Conservation (phyloP, 2,797 vertebrate species). For the Rallus crepitans region DNA sequence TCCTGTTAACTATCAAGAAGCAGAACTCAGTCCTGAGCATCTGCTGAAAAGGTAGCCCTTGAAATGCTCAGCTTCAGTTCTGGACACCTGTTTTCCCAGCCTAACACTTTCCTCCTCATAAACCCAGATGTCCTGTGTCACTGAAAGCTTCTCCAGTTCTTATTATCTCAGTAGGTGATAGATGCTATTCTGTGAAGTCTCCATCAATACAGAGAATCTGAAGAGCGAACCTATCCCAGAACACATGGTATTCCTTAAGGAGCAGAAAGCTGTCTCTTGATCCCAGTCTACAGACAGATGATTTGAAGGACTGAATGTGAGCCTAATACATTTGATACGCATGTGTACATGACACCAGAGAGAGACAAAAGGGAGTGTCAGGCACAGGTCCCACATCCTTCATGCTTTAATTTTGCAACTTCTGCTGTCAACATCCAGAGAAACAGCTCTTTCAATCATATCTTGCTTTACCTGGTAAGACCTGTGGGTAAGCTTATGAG, state of each 20-base stretch:
- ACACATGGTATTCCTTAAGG: not conserved
- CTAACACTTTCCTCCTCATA: not conserved
- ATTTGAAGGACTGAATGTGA: not conserved
- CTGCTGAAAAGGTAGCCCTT: conserved; percentile 16
- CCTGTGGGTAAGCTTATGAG: not conserved
- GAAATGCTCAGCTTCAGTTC: not conserved
- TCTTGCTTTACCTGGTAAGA: not conserved
- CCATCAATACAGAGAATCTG: not conserved
- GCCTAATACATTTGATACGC: not conserved
- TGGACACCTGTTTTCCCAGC: conserved; percentile 49
- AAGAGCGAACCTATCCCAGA: not conserved
- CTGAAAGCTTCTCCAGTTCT: not conserved
- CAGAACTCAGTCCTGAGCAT: not conserved
- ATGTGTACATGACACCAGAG: not conserved
- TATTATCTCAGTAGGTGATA: not conserved
- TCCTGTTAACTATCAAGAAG: conserved; percentile 5
- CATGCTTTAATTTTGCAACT: not conserved
- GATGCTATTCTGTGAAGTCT: not conserved
- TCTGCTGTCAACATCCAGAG: not conserved
- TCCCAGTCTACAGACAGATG: not conserved
- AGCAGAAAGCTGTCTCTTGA: not conserved
- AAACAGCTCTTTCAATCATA: not conserved
- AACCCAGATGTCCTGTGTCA: not conserved
- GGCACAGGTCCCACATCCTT: not conserved
- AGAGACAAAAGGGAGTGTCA: not conserved